Evolutionary conservation across 2,113 vertebrate genomes (phyloP), one percentile per base, ranked within the genome.

Genomic region (Dasypus novemcinctus): DNA sequence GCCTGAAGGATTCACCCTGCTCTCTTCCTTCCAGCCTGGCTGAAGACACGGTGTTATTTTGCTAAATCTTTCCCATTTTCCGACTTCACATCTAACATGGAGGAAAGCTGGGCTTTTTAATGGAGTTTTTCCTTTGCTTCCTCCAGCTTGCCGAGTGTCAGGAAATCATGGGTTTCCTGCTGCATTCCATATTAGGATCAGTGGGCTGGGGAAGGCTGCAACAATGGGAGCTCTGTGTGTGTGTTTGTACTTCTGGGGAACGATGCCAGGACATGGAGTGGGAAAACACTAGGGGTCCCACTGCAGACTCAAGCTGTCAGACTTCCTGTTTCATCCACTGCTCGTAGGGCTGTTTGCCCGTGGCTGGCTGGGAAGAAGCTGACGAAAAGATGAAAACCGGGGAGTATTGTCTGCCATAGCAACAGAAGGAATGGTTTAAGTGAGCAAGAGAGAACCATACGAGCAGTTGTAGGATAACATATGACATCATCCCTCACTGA

Each of bases 91-190:
- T 95, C 98, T 97, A 98, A 98, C 97, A 98, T 98, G 98, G 98
- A 98, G 98, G 98, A 97, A 92, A 98, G 98, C 90, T 96, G 97
- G 97, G 98, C 97, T 96, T 85, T 97, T 98, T 97, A 97, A 97
- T 97, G 98, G 98, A 98, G 98, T 97, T 98, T 98, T 95, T 96
- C 96, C 97, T 97, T 98, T 95, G 98, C 98, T 98, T 98, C 98
- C 98, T 98, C 95, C 97, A 97, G 98, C 98, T 98, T 97, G 98
- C 98, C 93, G 97, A 98, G 98, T 98, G 98, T 98, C 98, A 98
- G 99, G 98, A 99, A 99, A 98, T 99, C 98, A 98, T 98, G 98
- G 98, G 98, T 98, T 99, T 99, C 98, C 99, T 99, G 98, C 98
- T 97, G 98, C 98, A 98, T 98, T 98, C 98, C 98, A 98, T 99